Percentiles rank a stretch among this genome's conserved stretches.
Evolutionary conservation across 2,888 invertebrate species (phyloP).

Genomic region (Taenaris catops): DNA sequence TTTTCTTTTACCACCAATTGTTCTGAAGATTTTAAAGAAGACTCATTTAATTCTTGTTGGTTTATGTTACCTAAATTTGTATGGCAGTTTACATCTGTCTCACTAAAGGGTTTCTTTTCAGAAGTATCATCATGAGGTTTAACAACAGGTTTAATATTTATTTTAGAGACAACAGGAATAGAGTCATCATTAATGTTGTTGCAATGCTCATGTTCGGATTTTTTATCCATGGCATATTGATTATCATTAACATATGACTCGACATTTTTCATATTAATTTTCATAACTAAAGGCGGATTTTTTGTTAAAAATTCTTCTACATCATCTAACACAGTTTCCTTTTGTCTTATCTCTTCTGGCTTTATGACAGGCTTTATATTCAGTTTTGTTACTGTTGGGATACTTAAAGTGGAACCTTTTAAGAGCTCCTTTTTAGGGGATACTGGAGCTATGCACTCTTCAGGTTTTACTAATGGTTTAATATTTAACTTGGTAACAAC

Average conservation of each 20-base stretch:
- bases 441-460: constrained; percentile 41
- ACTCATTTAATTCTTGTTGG: constrained; percentile 7
- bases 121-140: constrained; percentile 29
- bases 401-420: constrained; percentile 37
- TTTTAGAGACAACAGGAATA: constrained; percentile 40
- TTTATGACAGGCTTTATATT: constrained; percentile 74
- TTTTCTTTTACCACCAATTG: constrained; percentile 15
- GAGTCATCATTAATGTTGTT: constrained; percentile 42
- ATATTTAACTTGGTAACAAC: constrained; percentile 63
- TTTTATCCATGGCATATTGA: constrained; percentile 29
- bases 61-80: constrained; percentile 2
- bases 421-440: constrained; percentile 60
- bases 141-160: constrained; percentile 53
- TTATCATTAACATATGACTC: constrained; percentile 44
- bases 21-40: constrained; percentile 5
- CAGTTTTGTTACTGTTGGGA: constrained; percentile 61
- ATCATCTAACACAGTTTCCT: constrained; percentile 33
- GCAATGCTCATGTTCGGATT: constrained; percentile 35
- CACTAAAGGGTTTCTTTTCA: constrained; percentile 15
- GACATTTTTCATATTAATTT: constrained; percentile 65
- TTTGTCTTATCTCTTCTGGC: constrained; percentile 50
- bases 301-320: constrained; percentile 41
- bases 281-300: constrained; percentile 67
- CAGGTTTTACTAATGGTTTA: constrained; percentile 64
- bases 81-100: constrained; percentile 13